Base-by-base conservation (phyloP, 2,113 vertebrate genomes). In the Gasterosteus nipponicus region DNA sequence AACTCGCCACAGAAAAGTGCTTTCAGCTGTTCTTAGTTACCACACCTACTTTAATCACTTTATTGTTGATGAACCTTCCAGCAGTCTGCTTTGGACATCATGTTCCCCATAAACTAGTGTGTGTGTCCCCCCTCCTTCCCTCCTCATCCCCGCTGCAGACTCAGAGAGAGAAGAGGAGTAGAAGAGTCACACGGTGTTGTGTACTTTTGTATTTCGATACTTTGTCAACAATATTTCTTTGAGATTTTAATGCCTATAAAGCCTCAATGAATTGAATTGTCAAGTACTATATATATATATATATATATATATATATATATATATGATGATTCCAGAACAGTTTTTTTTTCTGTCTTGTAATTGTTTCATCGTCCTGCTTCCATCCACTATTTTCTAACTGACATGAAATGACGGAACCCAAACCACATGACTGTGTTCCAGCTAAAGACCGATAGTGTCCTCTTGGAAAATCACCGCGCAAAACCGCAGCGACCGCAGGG, bases 31-130 rank as follows among this genome's bases (percentile, higher is more conserved):
- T 10, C 16, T 33, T 5, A 41, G 33, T 42, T 42, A 19, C 29
- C 39, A 47, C 19, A 22, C 2, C 39, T 7, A 35, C 15, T 57
- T 16, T 16, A 22, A n/a, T 7, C 54, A 57, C 4, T 47, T 44
- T 41, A n/a, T 26, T n/a, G 4, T 7, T 58, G 1, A 66, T 0
- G 59, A 5, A 4, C 64, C 1, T 29, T 42, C 16, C 58, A 73
- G 49, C 49, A 22, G 19, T 53, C 19, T 10, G 11, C 53, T 69
- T 58, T 39, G 77, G n/a, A 83, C 73, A 76, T 35, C 11, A 54
- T 79, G 73, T 89, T 80, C 79, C 74, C 80, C 1, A 5, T 54
- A 65, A 80, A 77, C 12, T 68, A 69, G 75, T 10, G 1, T 31
- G 51, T 47, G 3, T 6, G 46, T 49, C 18, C 51, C 51, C 10